Percentiles rank a stretch among this genome's conserved stretches.
Conservation (phyloP, 2,113 vertebrate genomes). For the Sphyrna mokarran region DNA sequence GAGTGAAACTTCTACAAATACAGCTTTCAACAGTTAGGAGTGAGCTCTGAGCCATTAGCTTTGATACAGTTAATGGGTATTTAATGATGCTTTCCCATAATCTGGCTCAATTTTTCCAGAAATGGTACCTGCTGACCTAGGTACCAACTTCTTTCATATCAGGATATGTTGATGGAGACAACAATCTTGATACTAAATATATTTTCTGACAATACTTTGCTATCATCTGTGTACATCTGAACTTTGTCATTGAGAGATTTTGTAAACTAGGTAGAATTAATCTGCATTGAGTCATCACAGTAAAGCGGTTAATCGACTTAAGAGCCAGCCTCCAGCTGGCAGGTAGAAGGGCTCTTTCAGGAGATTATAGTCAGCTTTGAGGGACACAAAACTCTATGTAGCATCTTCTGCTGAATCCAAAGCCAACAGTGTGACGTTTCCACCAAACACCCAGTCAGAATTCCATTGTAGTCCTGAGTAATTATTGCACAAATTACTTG, state of each 20-base stretch:
- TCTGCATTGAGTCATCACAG: neutral
- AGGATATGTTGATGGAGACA: neutral
- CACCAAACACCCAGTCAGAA: neutral
- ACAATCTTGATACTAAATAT: neutral
- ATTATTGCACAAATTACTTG: neutral
- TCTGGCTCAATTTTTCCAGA: neutral
- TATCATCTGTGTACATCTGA: neutral
- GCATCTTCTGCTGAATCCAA: neutral
- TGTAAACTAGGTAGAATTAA: neutral
- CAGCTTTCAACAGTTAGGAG: neutral
- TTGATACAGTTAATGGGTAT: neutral
- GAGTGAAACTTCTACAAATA: neutral
- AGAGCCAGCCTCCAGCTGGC: neutral
- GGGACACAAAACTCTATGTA: neutral
- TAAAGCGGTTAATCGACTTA: slow-evolving; percentile 8
- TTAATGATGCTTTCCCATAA: neutral
- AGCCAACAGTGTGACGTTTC: neutral
- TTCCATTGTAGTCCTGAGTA: neutral
- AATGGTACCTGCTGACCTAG: neutral
- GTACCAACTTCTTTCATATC: neutral
- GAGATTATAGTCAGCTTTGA: neutral
- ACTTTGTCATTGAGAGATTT: neutral
- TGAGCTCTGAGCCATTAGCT: neutral
- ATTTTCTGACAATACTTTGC: neutral
- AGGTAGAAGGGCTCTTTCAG: neutral